Percentiles rank a stretch among this genome's conserved stretches.
These are phyloP conservation scores for Lithophane semibrunnea DNA, from an alignment of 2,888 invertebrate genomes.

Conservation along the genomic window DNA sequence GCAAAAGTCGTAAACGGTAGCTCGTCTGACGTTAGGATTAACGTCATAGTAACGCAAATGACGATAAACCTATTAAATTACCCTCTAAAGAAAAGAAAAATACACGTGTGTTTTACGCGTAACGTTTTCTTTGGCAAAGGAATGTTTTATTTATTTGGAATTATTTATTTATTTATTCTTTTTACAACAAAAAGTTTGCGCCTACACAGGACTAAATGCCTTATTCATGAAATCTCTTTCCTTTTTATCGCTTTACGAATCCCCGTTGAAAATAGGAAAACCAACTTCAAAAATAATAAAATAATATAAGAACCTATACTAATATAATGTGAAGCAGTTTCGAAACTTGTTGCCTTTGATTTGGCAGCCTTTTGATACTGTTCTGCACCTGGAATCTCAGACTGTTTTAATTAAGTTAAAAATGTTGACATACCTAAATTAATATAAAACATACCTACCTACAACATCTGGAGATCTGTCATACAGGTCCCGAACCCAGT, in stretches of 20 bases:
- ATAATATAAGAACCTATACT: neutral
- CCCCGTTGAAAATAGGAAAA: neutral
- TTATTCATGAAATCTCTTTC: slow-evolving; percentile 52
- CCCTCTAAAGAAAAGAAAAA: slow-evolving; percentile 17
- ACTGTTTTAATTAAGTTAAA: neutral
- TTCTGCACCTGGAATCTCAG: neutral
- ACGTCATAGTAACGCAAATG: slow-evolving; percentile 38
- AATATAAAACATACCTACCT: neutral
- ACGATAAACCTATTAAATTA: slow-evolving; percentile 27
- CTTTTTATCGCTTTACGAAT: slow-evolving; percentile 7
- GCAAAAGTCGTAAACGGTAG: slow-evolving; percentile 20
- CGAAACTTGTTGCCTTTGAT: neutral
- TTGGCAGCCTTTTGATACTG: neutral
- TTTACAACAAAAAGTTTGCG: slow-evolving; percentile 26
- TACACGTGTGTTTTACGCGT: slow-evolving; percentile 2
- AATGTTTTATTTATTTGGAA: slow-evolving; percentile 40
- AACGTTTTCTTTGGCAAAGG: neutral
- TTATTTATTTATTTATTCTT: slow-evolving; percentile 45
- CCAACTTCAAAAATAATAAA: neutral
- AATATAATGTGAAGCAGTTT: neutral
- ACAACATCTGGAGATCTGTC: no score
- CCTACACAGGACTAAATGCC: slow-evolving; percentile 13
- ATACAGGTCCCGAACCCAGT: no score
- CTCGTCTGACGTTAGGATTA: slow-evolving; percentile 31
- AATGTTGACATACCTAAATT: neutral